phyloP scores from a whole-genome alignment of 1,140 invertebrate genomes.

The Drosophila miranda region DNA sequence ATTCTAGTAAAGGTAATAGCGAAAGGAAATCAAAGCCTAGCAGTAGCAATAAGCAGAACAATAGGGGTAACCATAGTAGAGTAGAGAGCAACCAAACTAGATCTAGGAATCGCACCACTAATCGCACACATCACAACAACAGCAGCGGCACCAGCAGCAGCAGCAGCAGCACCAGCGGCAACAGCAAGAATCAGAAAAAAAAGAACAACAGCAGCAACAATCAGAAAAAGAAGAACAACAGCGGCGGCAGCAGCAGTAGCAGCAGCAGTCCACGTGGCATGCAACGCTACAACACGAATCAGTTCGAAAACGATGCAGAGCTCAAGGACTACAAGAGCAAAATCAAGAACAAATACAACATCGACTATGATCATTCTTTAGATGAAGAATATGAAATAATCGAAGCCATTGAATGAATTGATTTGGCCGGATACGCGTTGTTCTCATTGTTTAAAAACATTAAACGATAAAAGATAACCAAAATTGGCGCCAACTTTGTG shows the following conservation, averaged over 20 bases:
- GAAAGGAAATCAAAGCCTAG: conserved; percentile 67
- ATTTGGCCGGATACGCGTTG: conserved; percentile 31
- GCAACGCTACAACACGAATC: conserved; percentile 60
- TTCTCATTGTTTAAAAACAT: conserved; percentile 32
- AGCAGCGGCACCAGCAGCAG: conserved; percentile 7
- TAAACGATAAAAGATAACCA: conserved; percentile 2
- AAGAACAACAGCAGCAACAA: conserved; percentile 18
- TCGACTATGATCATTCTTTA: conserved; percentile 82
- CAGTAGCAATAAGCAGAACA: conserved; percentile 49
- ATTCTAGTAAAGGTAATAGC: conserved; percentile 73
- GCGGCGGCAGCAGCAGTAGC: conserved; percentile 34
- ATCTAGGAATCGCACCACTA: conserved; percentile 50
- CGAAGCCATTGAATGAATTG: conserved; percentile 78
- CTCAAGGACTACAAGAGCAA: conserved; percentile 81
- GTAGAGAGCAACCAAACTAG: conserved; percentile 50
- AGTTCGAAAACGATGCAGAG: conserved; percentile 73
- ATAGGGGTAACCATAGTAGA: conserved; percentile 60
- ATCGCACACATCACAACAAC: conserved; percentile 37
- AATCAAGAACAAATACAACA: conserved; percentile 82
- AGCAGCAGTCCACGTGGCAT: conserved; percentile 41
- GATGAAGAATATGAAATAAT: conserved; percentile 83
- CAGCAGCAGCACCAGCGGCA: conserved; percentile 9
- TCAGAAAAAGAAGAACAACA: conserved; percentile 37
- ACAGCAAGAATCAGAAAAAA: conserved; percentile 27
- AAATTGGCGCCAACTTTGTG: conserved; percentile 23